Evolutionary conservation across 2,888 invertebrate genomes (phyloP).

Genomic region (Carpatolechia fugitivella): DNA sequence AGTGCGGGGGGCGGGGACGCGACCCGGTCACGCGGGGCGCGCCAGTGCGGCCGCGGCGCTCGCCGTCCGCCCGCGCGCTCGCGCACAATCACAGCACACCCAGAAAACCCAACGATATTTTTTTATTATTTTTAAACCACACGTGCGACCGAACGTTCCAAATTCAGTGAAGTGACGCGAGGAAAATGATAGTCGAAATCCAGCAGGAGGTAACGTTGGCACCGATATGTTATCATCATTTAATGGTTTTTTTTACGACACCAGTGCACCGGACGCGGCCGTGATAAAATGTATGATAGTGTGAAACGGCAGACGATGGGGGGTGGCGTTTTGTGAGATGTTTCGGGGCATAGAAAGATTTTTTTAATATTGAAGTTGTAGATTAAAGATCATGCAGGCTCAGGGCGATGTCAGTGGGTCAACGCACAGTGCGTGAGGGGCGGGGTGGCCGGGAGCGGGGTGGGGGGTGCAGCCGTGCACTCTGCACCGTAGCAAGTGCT

Average conservation of each 20-base stretch:
- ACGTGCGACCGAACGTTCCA: slow-evolving; percentile 22
- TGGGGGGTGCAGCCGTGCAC: slow-evolving; percentile 66
- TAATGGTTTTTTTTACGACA: slow-evolving; percentile 41
- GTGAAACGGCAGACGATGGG: slow-evolving; percentile 1
- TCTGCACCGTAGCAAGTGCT: slow-evolving; percentile 54
- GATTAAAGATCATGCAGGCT: slow-evolving; percentile 74
- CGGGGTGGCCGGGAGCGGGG: slow-evolving; percentile 26
- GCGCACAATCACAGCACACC: slow-evolving; percentile 33
- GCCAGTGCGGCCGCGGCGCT: slow-evolving; percentile 74
- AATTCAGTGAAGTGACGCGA: slow-evolving; percentile 37
- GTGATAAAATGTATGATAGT: background rate
- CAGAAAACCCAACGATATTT: slow-evolving; percentile 11
- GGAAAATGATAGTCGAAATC: slow-evolving; percentile 74
- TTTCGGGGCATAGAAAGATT: background rate
- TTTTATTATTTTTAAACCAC: slow-evolving; percentile 4
- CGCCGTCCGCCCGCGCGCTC: slow-evolving; percentile 60
- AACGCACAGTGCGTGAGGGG: slow-evolving; percentile 72
- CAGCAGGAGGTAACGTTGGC: slow-evolving; percentile 63
- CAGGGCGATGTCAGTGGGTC: slow-evolving; percentile 74
- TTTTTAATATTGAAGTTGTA: slow-evolving; percentile 34
- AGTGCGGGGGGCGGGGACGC: slow-evolving; percentile 39
- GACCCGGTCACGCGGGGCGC: slow-evolving; percentile 63
- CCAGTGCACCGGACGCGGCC: slow-evolving; percentile 37
- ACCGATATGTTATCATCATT: slow-evolving; percentile 24
- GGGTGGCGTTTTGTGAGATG: background rate